A percentile compares a stretch with the other conserved stretches of the same genome.
These are phyloP conservation scores for Zosterops pallidus DNA, from an alignment of 2,113 vertebrate species.

Conservation along the genomic window DNA sequence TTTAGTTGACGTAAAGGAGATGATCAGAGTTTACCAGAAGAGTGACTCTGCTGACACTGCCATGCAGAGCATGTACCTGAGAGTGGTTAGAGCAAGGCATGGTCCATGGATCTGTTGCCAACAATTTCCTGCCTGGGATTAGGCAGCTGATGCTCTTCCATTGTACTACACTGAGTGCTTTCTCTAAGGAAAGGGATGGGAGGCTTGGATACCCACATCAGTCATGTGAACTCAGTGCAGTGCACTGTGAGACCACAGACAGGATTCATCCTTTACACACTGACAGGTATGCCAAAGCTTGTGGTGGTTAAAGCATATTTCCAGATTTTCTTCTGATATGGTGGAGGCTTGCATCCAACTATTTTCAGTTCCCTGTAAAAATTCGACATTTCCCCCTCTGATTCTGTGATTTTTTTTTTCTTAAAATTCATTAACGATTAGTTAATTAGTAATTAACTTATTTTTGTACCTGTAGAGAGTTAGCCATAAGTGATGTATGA, in stretches of 20 bases:
- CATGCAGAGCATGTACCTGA: neutral
- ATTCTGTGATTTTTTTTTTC: neutral
- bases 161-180: neutral
- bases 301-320: neutral
- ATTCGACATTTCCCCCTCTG: neutral
- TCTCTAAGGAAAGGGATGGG: neutral
- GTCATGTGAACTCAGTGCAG: neutral
- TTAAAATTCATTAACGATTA: neutral
- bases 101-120: neutral
- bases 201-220: neutral
- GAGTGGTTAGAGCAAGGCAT: neutral
- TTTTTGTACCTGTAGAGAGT: neutral
- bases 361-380: neutral
- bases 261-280: neutral
- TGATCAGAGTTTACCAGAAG: neutral
- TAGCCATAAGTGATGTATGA: neutral
- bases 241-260: neutral
- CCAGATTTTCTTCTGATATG: neutral
- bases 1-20: accelerated
- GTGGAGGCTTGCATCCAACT: neutral
- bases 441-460: neutral
- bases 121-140: neutral
- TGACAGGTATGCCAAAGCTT: neutral
- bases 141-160: neutral
- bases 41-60: neutral